Conservation (phyloP, 2,888 invertebrate species). For the Megaustenia siamemsis region DNA sequence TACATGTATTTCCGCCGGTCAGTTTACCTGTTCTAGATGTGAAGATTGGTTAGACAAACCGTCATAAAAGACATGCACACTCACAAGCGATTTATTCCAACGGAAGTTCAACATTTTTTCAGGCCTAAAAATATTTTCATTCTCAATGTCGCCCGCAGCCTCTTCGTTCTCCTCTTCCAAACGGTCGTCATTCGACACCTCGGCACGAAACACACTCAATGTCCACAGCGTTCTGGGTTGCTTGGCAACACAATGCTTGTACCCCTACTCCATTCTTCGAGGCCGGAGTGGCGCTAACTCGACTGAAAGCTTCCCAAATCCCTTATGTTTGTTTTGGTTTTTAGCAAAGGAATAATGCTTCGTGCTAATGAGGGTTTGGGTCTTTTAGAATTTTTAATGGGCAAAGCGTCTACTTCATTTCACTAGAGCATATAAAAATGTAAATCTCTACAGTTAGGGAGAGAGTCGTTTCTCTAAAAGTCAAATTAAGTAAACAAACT, state of each 20-base stretch:
- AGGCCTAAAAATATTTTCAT: conserved; percentile 40
- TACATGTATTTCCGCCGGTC: conserved; percentile 22
- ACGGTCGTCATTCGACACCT: conserved; percentile 42
- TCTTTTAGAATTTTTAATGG: conserved; percentile 48
- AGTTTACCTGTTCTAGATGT: conserved; percentile 28
- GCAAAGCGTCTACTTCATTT: background rate
- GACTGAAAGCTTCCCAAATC: conserved; percentile 48
- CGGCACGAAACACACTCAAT: conserved; percentile 38
- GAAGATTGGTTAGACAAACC: conserved; percentile 20
- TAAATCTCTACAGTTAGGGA: background rate
- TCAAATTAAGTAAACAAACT: background rate
- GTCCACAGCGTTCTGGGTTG: conserved; percentile 39
- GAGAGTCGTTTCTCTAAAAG: background rate
- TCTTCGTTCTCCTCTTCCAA: conserved; percentile 11
- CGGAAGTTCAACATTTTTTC: conserved; percentile 6
- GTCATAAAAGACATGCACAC: conserved; percentile 17
- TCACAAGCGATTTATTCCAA: background rate
- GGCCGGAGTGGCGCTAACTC: conserved; percentile 42
- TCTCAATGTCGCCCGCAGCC: conserved; percentile 36
- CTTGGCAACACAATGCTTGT: conserved; percentile 49
- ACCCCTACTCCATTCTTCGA: conserved; percentile 31
- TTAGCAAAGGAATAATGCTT: conserved; percentile 49
- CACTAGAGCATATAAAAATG: background rate
- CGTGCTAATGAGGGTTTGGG: conserved; percentile 47
- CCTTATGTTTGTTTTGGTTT: conserved; percentile 48